phyloP scores from a whole-genome alignment of 2,888 invertebrate genomes.

The Apantesis nais region DNA sequence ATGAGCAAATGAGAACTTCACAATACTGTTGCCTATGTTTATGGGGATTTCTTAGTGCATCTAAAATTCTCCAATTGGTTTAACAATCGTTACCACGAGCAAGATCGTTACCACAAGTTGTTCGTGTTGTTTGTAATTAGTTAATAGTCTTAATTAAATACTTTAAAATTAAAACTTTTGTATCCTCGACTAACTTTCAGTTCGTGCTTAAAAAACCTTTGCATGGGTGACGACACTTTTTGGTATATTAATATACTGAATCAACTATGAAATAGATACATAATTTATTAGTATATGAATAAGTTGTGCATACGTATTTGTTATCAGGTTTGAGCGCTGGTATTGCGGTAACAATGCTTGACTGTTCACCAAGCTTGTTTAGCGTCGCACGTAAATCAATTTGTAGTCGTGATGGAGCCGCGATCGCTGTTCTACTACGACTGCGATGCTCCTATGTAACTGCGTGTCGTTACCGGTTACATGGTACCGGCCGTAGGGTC shows the following conservation, averaged over 20 bases:
- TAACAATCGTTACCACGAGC: neutral
- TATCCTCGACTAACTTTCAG: neutral
- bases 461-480: constrained; percentile 57
- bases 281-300: constrained; percentile 41
- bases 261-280: constrained; percentile 19
- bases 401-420: constrained; percentile 39
- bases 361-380: constrained; percentile 56
- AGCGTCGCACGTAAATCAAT: constrained; percentile 35
- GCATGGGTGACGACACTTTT: neutral
- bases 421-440: constrained; percentile 32
- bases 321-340: constrained; percentile 64
- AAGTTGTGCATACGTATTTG: constrained; percentile 52
- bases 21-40: neutral
- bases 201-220: neutral
- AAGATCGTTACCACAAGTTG: neutral
- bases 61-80: neutral
- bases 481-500: constrained; percentile 78
- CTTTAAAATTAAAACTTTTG: neutral
- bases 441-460: constrained; percentile 53
- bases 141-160: no score
- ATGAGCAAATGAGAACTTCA: no score
- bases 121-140: neutral
- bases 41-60: neutral
- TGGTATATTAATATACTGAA: neutral
- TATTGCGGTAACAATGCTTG: constrained; percentile 57